Evolutionary conservation across 35 echinoderm and acorn worm genomes (phyloP).

Genomic region (Nesometra sesokonis): DNA sequence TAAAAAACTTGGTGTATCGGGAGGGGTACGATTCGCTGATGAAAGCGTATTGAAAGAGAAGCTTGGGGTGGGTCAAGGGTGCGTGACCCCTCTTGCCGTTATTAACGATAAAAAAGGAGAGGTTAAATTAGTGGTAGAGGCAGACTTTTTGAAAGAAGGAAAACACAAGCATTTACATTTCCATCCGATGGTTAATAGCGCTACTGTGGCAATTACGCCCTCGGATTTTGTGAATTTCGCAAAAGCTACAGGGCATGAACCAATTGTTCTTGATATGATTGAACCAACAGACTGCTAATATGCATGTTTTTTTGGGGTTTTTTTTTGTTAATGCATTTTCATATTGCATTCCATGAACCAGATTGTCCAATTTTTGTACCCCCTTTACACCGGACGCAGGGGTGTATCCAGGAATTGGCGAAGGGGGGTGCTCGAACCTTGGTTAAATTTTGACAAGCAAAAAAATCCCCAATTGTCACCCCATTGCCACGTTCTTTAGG

Average conservation of each 20-base stretch:
- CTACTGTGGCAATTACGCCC: constrained; percentile 51
- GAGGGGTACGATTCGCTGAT: constrained; percentile 80
- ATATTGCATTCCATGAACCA: no score
- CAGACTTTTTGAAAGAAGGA: constrained; percentile 49
- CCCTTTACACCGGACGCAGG: no score
- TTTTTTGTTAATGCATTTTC: no score
- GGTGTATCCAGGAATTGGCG: no score
- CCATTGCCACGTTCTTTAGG: no score
- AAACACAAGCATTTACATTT: constrained; percentile 39
- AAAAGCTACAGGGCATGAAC: constrained; percentile 60
- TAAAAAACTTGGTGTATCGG: constrained; percentile 72
- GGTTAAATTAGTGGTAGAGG: constrained; percentile 63
- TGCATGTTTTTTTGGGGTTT: no score
- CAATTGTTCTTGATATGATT: constrained; percentile 44
- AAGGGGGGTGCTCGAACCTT: no score
- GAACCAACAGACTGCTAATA: neutral
- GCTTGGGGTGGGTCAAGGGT: constrained; percentile 72
- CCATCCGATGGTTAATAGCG: constrained; percentile 84
- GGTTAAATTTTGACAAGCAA: no score
- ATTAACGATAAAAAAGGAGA: constrained; percentile 70
- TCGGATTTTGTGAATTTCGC: constrained; percentile 77
- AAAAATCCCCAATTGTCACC: no score
- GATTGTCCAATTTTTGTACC: no score
- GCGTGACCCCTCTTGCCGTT: constrained; percentile 78
- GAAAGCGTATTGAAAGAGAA: constrained; percentile 66